Conservation (phyloP, 1,140 invertebrate species). For the Sycophila sp. region DNA sequence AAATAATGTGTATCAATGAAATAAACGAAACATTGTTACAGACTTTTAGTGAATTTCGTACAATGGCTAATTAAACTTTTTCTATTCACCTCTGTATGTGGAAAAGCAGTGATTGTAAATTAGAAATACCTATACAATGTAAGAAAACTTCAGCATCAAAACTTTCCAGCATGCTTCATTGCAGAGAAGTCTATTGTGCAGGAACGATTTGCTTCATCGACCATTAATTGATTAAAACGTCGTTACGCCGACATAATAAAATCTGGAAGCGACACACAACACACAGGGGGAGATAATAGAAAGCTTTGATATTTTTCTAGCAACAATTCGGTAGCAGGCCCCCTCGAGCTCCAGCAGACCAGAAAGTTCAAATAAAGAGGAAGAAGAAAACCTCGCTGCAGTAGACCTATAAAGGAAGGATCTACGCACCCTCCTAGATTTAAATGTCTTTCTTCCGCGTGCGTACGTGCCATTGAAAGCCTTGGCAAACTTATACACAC, state of each 20-base stretch:
- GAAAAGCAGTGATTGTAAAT: too few relatives aligned
- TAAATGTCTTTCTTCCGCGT: conserved; percentile 38
- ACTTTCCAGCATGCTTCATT: too few relatives aligned
- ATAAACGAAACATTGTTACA: too few relatives aligned
- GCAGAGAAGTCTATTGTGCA: not conserved
- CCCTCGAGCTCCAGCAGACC: not conserved
- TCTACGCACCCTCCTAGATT: conserved; percentile 13
- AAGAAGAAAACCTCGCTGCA: not conserved
- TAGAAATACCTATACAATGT: too few relatives aligned
- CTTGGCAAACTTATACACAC: not conserved
- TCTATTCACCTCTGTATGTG: too few relatives aligned
- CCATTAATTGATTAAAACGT: conserved; percentile 35
- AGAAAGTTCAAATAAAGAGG: not conserved
- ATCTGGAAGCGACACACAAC: conserved; percentile 3
- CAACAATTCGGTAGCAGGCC: conserved; percentile 9
- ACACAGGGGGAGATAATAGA: conserved; percentile 2
- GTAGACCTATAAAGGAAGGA: not conserved
- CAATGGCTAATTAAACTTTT: too few relatives aligned
- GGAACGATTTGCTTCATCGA: conserved; percentile 2
- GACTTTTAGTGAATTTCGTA: too few relatives aligned
- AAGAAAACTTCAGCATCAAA: not conserved
- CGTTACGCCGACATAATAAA: conserved; percentile 26
- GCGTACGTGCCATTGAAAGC: conserved; percentile 12
- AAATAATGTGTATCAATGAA: too few relatives aligned
- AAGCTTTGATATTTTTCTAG: conserved; percentile 26